Evolutionary conservation across 2,888 invertebrate genomes (phyloP).

Genomic region (Dusona sp.): DNA sequence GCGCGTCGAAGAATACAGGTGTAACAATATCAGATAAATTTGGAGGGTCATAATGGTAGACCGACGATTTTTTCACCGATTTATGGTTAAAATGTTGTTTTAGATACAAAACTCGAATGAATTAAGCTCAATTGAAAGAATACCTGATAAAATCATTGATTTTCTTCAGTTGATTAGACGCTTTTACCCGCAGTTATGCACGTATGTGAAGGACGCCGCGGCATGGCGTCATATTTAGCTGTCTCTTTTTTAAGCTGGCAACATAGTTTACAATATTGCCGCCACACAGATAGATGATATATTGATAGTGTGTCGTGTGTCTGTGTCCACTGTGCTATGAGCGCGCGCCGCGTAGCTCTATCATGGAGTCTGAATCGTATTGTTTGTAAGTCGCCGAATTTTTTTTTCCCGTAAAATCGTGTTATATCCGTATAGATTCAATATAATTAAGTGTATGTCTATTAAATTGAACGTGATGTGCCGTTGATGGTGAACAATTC

Average conservation of each 20-base stretch:
- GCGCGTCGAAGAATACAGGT: neutral
- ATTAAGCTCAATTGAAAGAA: neutral
- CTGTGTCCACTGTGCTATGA: slow-evolving; percentile 32
- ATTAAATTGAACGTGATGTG: slow-evolving; percentile 36
- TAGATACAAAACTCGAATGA: neutral
- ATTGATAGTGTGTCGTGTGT: neutral
- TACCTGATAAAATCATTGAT: neutral
- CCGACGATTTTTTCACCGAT: neutral
- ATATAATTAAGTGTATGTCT: slow-evolving; percentile 30
- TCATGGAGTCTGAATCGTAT: slow-evolving; percentile 48
- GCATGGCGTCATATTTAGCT: slow-evolving; percentile 31
- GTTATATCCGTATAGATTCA: slow-evolving; percentile 32
- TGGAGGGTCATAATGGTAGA: neutral
- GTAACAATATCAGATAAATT: neutral
- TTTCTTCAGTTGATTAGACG: neutral
- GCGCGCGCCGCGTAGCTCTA: slow-evolving; percentile 42
- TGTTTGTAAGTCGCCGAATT: slow-evolving; percentile 54
- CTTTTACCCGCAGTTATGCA: neutral
- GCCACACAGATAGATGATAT: slow-evolving; percentile 23
- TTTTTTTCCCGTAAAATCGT: slow-evolving; percentile 50
- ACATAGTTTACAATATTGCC: slow-evolving; percentile 39
- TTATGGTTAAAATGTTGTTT: neutral
- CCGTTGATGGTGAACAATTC: slow-evolving; percentile 38
- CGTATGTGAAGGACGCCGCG: neutral
- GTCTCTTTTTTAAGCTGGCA: slow-evolving; percentile 46